Percentiles rank a stretch among this genome's conserved stretches.
phyloP scores from a whole-genome alignment of 2,888 invertebrate genomes.

The Mythimna vitellina region DNA sequence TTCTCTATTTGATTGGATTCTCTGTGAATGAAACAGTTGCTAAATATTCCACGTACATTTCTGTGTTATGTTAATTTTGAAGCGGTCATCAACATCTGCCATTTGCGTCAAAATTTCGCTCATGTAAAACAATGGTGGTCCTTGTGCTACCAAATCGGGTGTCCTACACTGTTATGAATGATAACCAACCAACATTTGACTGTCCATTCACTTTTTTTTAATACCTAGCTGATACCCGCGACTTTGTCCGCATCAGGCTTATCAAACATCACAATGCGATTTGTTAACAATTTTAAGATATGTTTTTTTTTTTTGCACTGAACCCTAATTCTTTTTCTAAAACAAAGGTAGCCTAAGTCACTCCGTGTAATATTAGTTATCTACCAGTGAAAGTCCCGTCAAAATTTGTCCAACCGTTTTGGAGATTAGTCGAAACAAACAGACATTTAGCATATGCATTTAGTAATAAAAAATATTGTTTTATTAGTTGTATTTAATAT shows the following conservation, averaged over 20 bases:
- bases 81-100: constrained; percentile 43
- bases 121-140: constrained; percentile 50
- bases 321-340: no score
- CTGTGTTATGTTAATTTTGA: constrained; percentile 3
- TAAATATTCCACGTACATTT: constrained; percentile 6
- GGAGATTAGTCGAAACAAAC: no score
- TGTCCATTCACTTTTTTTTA: constrained; percentile 45
- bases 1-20: background rate
- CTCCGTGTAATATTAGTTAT: no score
- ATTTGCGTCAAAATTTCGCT: constrained; percentile 53
- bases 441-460: no score
- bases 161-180: constrained; percentile 30
- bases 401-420: no score
- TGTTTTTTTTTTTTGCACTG: no score
- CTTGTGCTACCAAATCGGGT: constrained; percentile 50
- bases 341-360: no score
- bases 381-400: no score
- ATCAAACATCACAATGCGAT: no score
- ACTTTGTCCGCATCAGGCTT: no score
- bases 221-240: background rate
- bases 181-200: constrained; percentile 13
- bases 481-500: constrained; percentile 3
- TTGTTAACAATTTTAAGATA: no score
- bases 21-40: constrained; percentile 4
- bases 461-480: no score